Conservation (phyloP, 2,888 invertebrate species). For the Sepiola atlantica region DNA sequence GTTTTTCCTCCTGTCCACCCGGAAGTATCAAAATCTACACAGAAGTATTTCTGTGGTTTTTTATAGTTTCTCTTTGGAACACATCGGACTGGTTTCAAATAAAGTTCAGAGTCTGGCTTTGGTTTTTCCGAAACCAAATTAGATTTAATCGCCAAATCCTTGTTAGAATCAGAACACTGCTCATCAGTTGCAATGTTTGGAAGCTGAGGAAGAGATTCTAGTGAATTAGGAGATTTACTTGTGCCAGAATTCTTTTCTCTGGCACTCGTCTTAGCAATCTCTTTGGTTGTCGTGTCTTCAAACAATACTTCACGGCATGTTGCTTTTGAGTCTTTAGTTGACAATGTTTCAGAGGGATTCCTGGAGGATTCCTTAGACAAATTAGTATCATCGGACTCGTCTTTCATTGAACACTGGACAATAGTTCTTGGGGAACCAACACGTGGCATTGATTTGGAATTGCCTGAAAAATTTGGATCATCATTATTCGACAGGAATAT, state of each 20-base stretch:
- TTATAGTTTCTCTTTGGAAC: constrained; percentile 36
- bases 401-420: background rate
- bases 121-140: background rate
- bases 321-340: background rate
- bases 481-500: background rate
- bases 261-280: background rate
- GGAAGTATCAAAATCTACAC: constrained; percentile 36
- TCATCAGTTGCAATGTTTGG: background rate
- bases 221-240: background rate
- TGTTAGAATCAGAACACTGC: background rate
- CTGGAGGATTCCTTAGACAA: background rate
- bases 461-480: background rate
- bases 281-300: background rate
- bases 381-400: background rate
- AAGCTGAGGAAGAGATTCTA: background rate
- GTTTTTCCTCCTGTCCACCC: background rate
- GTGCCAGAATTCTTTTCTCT: background rate
- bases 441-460: too few relatives aligned
- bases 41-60: constrained; percentile 34
- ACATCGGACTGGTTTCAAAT: background rate
- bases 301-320: background rate
- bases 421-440: background rate
- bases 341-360: background rate
- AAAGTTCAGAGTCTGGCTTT: background rate
- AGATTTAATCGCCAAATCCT: background rate